Conservation (phyloP, 2,888 invertebrate genomes). For the Panzeria rudis region DNA sequence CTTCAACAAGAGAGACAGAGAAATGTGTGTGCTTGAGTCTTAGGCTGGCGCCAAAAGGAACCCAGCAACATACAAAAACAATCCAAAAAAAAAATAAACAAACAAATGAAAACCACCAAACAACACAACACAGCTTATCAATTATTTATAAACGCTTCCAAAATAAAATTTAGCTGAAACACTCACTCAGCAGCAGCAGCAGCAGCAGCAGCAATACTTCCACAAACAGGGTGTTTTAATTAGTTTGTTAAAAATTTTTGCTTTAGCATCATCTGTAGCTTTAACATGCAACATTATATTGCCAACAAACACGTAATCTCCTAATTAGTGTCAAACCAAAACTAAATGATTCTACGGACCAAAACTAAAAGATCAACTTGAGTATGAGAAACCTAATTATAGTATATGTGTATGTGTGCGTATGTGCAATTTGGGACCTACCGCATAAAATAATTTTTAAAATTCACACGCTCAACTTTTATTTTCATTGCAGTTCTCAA, state of each 20-base stretch:
- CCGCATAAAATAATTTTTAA: constrained; percentile 48
- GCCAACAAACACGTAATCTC: constrained; percentile 73
- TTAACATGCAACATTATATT: constrained; percentile 71
- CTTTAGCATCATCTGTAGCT: constrained; percentile 49
- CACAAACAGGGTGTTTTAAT: constrained; percentile 61
- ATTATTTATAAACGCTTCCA: constrained; percentile 72
- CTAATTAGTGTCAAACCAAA: constrained; percentile 72
- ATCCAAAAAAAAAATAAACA: constrained; percentile 26
- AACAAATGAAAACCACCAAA: constrained; percentile 47
- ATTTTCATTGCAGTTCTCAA: constrained; percentile 24
- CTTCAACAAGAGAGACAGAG: constrained; percentile 2
- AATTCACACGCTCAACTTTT: constrained; percentile 58
- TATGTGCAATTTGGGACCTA: constrained; percentile 54
- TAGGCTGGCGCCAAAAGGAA: constrained; percentile 64
- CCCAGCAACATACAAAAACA: constrained; percentile 22
- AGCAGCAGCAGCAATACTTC: not conserved
- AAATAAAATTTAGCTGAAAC: constrained; percentile 44
- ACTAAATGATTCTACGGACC: constrained; percentile 50
- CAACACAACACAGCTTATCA: constrained; percentile 64
- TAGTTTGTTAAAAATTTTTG: constrained; percentile 52
- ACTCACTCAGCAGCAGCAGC: not conserved
- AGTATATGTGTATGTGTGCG: not conserved
- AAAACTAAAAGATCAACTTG: constrained; percentile 6
- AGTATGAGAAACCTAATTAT: constrained; percentile 11
- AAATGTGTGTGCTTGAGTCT: constrained; percentile 14